Percentiles rank a stretch among this genome's conserved stretches.
phyloP scores from a whole-genome alignment of 2,888 invertebrate species.

The Zaprionus lineosus region DNA sequence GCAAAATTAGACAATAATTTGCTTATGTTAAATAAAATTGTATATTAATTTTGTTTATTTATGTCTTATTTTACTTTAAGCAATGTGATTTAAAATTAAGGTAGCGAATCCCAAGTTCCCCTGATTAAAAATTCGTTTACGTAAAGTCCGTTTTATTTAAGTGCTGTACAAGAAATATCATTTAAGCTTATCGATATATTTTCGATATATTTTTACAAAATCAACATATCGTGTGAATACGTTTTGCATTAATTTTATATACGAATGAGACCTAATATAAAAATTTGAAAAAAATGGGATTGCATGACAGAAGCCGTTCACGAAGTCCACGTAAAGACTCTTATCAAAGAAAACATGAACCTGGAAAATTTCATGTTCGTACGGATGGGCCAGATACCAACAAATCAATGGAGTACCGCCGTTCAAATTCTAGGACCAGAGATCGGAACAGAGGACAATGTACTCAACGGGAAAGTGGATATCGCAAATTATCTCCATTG shows the following conservation, averaged over 20 bases:
- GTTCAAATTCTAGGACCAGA: conserved; percentile 13
- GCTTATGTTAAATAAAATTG: too few relatives aligned
- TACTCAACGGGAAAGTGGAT: conserved; percentile 7
- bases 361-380: conserved; percentile 13
- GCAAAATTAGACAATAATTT: too few relatives aligned
- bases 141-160: too few relatives aligned
- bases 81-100: too few relatives aligned
- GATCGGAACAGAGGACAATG: conserved; percentile 19
- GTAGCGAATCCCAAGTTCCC: too few relatives aligned
- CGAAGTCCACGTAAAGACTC: conserved; percentile 45
- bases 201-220: conserved; percentile 22
- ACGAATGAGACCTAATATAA: background rate
- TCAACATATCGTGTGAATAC: conserved; percentile 34
- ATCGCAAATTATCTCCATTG: background rate
- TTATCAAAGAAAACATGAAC: conserved; percentile 8
- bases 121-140: too few relatives aligned
- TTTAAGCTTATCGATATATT: background rate
- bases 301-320: conserved; percentile 56
- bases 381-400: conserved; percentile 22
- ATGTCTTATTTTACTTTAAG: too few relatives aligned
- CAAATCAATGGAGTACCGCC: conserved; percentile 10
- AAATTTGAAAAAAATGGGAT: conserved; percentile 34
- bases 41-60: too few relatives aligned
- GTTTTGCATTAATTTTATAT: conserved; percentile 16
- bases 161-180: too few relatives aligned